Base-by-base conservation (phyloP, 64 coral and sea anemone genomes). In the Stichodactyla mertensii region DNA sequence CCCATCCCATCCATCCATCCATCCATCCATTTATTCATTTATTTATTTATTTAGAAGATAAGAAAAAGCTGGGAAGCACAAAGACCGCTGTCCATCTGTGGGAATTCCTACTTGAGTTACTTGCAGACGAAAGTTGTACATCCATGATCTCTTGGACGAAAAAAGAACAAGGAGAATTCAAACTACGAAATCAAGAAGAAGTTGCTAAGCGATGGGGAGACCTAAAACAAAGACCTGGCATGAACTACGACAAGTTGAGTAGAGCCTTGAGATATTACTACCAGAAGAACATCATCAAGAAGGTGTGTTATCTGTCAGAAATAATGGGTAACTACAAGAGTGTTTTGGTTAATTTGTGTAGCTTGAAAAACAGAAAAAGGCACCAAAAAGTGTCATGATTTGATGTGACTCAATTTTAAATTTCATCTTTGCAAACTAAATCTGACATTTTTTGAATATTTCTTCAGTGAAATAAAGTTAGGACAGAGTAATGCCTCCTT, bases 221-320 rank as follows among this genome's bases (percentile, higher is more conserved):
- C 10, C 52, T 92, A 13, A 92, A 92, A 57, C 90, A 92, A 66
- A 78, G 90, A 18, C 90, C 90, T 16, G 90, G 90, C 11, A 92
- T 92, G 90, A 92, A 92, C 16, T 92, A 92, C 14, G 90, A 92
- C 15, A 92, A 92, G 53, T 24, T 92, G 52, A 92, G 90, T 59
- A 55, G 90, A 20, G 90, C 90, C 1, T 52, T 92, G 0, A 59
- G 90, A 16, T 92, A 92, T 82, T 92, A 92, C 52, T 92, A 92
- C 64, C 90, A 92, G 80, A 92, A 92, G 26, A 87, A 87, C 60
- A 92, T 92, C 22, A 92, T 92, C 3, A 92, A 83, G 52, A 92
- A 92, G 85, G 90, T 87, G 56, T 19, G 88, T 28, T 27, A 11
- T 11, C 24, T 74, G 0, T 74, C 10, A 2, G 69, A 74, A 12